Percentiles rank a stretch among this genome's conserved stretches.
phyloP scores from a whole-genome alignment of 2,888 invertebrate species.

The Clusia tigrina region DNA sequence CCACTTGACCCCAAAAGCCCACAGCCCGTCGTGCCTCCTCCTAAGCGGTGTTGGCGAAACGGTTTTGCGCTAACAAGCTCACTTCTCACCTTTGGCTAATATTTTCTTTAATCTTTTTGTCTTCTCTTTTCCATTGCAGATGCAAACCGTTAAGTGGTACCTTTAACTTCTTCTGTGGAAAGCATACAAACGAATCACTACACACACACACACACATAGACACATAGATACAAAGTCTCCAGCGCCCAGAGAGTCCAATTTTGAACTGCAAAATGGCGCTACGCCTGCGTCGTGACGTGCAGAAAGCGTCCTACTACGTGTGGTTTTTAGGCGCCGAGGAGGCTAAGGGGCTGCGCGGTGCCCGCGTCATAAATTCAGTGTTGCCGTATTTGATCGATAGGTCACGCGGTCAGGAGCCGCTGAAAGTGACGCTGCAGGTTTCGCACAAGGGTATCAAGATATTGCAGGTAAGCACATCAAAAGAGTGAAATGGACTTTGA shows the following conservation, averaged over 20 bases:
- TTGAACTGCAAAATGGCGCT: slow-evolving; percentile 77
- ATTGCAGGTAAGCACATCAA: slow-evolving; percentile 76
- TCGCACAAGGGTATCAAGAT: slow-evolving; percentile 94
- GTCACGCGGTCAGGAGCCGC: slow-evolving; percentile 84
- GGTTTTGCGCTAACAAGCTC: neutral
- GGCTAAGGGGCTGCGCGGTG: slow-evolving; percentile 85
- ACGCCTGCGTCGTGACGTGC: slow-evolving; percentile 83
- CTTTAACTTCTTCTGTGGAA: neutral
- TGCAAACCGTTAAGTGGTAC: slow-evolving; percentile 16
- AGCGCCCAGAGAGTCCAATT: neutral
- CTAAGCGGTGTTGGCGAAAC: too few species aligned
- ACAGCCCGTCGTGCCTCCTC: too few species aligned
- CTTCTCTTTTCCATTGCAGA: slow-evolving; percentile 20
- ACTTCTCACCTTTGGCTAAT: too few species aligned
- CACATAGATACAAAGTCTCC: slow-evolving; percentile 7
- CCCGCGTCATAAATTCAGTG: slow-evolving; percentile 85
- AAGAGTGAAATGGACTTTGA: too few species aligned
- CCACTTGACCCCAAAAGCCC: too few species aligned
- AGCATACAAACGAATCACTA: neutral
- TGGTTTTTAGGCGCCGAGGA: slow-evolving; percentile 97
- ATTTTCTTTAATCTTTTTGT: neutral
- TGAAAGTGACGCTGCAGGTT: slow-evolving; percentile 90
- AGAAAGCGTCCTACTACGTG: slow-evolving; percentile 90
- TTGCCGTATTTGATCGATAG: slow-evolving; percentile 84
- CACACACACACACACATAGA: slow-evolving; percentile 11